phyloP scores from a whole-genome alignment of 1,140 invertebrate species.

The Octopus sinensis region DNA sequence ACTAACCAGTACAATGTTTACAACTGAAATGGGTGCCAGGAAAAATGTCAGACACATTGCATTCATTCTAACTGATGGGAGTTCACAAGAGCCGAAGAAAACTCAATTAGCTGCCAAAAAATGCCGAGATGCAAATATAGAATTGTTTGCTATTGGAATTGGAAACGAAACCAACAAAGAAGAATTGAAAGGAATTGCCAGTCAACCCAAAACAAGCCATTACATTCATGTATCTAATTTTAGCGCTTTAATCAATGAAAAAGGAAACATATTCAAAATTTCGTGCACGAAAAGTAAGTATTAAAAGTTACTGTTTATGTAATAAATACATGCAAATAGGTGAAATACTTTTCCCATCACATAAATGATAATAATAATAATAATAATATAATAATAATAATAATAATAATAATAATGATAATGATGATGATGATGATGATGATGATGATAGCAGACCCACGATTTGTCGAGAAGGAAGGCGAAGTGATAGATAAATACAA shows the following conservation, averaged over 20 bases:
- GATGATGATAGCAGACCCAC: too few species aligned
- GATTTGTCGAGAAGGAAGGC: too few species aligned
- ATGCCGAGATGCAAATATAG: conserved; percentile 15
- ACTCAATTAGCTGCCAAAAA: conserved; percentile 12
- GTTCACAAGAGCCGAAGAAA: conserved; percentile 35
- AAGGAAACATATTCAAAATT: background rate
- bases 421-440: too few species aligned
- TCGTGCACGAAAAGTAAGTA: background rate
- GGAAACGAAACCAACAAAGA: conserved; percentile 31
- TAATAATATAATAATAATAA: too few species aligned
- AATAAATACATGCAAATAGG: too few species aligned
- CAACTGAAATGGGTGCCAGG: conserved; percentile 21
- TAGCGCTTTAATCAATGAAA: conserved; percentile 21
- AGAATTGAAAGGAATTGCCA: conserved; percentile 38
- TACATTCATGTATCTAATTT: conserved; percentile 38
- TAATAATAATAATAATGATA: too few species aligned
- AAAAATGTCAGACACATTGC: conserved; percentile 42
- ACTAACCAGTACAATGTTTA: background rate
- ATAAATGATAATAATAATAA: too few species aligned
- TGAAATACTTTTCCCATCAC: too few species aligned
- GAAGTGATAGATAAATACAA: too few species aligned
- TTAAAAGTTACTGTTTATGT: too few species aligned
- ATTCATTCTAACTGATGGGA: conserved; percentile 52
- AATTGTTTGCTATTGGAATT: conserved; percentile 37
- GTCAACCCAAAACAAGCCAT: conserved; percentile 26